A percentile compares a stretch with the other conserved stretches of the same genome.
Conservation (phyloP, 2,888 invertebrate species). For the Caenorhabditis afra region DNA sequence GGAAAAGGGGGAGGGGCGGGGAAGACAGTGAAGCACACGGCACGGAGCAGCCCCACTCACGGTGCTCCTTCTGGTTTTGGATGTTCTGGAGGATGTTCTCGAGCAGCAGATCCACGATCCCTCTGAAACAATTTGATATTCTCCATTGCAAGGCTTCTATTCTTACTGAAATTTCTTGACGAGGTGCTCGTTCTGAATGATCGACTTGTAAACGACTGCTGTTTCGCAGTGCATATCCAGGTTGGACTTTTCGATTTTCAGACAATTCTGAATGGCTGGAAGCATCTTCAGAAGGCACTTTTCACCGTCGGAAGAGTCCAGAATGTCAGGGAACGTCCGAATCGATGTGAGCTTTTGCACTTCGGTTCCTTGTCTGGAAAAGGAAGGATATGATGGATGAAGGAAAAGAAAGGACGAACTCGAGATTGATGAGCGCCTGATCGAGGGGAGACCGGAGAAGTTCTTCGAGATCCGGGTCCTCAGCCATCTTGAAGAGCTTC, state of each 20-base stretch:
- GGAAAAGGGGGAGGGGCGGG: conserved; percentile 9
- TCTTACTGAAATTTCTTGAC: conserved; percentile 68
- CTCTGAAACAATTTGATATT: conserved; percentile 68
- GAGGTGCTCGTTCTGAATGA: conserved; percentile 71
- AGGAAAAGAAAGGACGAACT: conserved; percentile 11
- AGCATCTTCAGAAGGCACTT: conserved; percentile 70
- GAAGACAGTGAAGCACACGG: neutral
- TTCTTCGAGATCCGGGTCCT: conserved; percentile 70
- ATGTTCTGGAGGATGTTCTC: conserved; percentile 73
- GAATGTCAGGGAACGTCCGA: conserved; percentile 70
- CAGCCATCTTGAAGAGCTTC: conserved; percentile 67
- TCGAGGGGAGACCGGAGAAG: conserved; percentile 63
- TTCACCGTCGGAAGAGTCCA: conserved; percentile 70
- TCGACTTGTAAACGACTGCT: conserved; percentile 75
- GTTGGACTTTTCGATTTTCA: conserved; percentile 69
- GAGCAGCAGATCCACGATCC: conserved; percentile 70
- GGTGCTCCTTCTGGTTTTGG: conserved; percentile 74
- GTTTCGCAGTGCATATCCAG: conserved; percentile 78
- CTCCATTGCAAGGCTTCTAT: too few relatives aligned
- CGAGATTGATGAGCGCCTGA: conserved; percentile 52
- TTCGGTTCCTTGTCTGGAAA: conserved; percentile 71
- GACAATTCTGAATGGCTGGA: conserved; percentile 67
- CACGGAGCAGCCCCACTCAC: conserved; percentile 59
- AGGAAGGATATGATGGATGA: neutral
- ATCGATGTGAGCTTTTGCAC: conserved; percentile 73